Evolutionary conservation across 2,113 vertebrate species (phyloP).

Genomic region (Argyrosomus japonicus): DNA sequence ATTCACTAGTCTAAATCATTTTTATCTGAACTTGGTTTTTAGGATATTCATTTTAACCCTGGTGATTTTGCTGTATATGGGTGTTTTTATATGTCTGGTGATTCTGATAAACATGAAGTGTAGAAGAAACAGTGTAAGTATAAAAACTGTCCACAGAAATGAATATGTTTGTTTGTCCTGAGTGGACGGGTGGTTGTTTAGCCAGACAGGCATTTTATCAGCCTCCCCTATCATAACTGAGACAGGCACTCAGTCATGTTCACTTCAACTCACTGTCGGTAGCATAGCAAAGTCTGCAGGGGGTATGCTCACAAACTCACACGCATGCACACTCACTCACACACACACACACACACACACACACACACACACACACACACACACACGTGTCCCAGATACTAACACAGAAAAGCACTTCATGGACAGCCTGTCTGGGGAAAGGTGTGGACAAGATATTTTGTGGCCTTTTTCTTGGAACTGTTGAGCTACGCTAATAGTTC

Average conservation of each 20-base stretch:
- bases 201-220: conserved; percentile 50
- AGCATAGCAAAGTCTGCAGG: conserved; percentile 69
- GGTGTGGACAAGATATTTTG: conserved; percentile 76
- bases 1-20: background rate
- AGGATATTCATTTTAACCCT: background rate
- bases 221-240: conserved; percentile 74
- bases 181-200: conserved; percentile 19
- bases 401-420: conserved; percentile 82
- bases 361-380: conserved; percentile 38
- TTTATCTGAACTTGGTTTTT: background rate
- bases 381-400: conserved; percentile 51
- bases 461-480: conserved; percentile 58
- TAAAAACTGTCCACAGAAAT: conserved; percentile 7
- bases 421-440: conserved; percentile 70
- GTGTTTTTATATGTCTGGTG: background rate
- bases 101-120: conserved; percentile 1
- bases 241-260: conserved; percentile 72
- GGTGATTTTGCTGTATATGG: background rate
- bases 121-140: background rate
- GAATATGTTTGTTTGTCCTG: conserved; percentile 36
- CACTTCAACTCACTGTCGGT: conserved; percentile 69
- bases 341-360: conserved; percentile 7
- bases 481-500: conserved; percentile 71
- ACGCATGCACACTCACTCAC: too few relatives aligned
- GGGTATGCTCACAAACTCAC: conserved; percentile 45